A percentile compares a stretch with the other conserved stretches of the same genome.
Evolutionary conservation across 2,113 vertebrate species (phyloP).

Genomic region (Pao palembangensis): DNA sequence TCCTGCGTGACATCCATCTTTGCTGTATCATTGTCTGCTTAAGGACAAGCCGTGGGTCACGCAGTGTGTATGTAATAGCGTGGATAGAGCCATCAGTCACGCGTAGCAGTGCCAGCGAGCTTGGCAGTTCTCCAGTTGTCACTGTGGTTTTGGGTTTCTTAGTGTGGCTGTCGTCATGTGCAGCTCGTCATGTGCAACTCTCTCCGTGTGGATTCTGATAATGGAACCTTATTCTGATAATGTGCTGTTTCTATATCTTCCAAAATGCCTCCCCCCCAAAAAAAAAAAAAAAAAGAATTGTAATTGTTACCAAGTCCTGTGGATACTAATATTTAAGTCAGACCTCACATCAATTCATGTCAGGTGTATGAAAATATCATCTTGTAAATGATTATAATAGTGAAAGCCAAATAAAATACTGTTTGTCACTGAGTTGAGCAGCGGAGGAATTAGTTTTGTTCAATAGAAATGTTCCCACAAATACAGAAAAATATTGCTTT

Average conservation of each 20-base stretch:
- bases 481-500: too few species aligned
- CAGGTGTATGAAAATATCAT: background rate
- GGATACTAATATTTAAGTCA: too few species aligned
- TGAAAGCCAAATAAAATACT: background rate
- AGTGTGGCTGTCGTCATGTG: slow-evolving; percentile 6
- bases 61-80: slow-evolving; percentile 43
- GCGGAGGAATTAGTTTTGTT: too few species aligned
- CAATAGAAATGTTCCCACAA: too few species aligned
- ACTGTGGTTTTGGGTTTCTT: slow-evolving; percentile 1
- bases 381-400: too few species aligned
- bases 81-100: slow-evolving; percentile 62
- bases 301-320: too few species aligned
- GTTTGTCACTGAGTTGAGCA: background rate
- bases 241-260: background rate
- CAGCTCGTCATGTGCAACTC: slow-evolving; percentile 5
- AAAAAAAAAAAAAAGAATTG: too few species aligned
- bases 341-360: background rate
- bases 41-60: slow-evolving; percentile 40
- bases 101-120: slow-evolving; percentile 36
- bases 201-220: slow-evolving; percentile 1
- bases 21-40: slow-evolving; percentile 48
- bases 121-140: slow-evolving; percentile 44
- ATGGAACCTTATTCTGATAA: too few species aligned
- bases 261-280: too few species aligned
- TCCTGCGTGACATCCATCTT: slow-evolving; percentile 40